A percentile compares a stretch with the other conserved stretches of the same genome.
These are phyloP conservation scores for Tetraodon nigroviridis DNA, from an alignment of 2,113 vertebrate species.

Conservation along the genomic window DNA sequence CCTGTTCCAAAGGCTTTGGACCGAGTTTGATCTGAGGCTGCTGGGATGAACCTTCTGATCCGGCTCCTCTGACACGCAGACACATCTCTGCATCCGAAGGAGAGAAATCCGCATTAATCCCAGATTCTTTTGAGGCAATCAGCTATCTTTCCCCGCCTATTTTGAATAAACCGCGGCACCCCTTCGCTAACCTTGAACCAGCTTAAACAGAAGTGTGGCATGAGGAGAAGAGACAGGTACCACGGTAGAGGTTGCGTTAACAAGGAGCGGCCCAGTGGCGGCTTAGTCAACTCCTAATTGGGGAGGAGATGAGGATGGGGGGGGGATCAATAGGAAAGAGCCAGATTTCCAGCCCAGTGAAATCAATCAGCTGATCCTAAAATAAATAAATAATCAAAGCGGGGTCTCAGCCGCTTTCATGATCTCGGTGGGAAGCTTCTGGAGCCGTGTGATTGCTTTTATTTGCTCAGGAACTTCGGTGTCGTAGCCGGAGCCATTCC, in stretches of 20 bases:
- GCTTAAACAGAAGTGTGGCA: conserved; percentile 8
- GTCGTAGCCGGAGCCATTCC: background rate
- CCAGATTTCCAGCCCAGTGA: conserved; percentile 37
- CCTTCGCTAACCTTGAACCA: conserved; percentile 17
- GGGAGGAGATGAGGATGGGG: conserved; percentile 36
- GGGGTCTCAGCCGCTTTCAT: background rate
- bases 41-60: conserved; percentile 61
- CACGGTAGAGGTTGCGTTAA: conserved; percentile 43
- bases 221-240: conserved; percentile 24
- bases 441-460: conserved; percentile 8
- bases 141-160: conserved; percentile 23
- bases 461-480: conserved; percentile 23
- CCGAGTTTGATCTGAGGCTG: conserved; percentile 61
- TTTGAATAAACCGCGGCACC: conserved; percentile 37
- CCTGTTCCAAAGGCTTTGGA: conserved; percentile 37
- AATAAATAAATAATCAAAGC: conserved; percentile 31
- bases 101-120: conserved; percentile 52
- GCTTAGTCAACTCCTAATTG: conserved; percentile 70
- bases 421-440: conserved; percentile 14
- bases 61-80: conserved; percentile 42
- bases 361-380: conserved; percentile 58
- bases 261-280: conserved; percentile 43
- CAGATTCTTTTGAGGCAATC: conserved; percentile 23
- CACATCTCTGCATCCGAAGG: conserved; percentile 40
- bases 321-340: conserved; percentile 52